Conservation (phyloP, 2,797 vertebrate genomes). For the Chiroxiphia lanceolata region DNA sequence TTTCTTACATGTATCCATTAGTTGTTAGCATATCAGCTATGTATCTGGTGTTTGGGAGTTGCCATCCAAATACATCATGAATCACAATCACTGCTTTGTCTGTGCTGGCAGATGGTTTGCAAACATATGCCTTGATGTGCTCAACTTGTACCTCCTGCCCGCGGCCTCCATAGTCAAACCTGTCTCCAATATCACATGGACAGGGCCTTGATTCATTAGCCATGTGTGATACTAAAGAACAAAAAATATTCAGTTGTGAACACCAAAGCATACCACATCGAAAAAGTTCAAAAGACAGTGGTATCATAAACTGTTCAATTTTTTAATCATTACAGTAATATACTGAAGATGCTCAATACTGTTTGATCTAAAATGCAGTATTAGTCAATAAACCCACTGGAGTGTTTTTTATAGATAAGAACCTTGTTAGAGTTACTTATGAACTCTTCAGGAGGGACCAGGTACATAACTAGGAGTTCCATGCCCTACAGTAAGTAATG, state of each 20-base stretch:
- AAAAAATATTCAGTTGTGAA: neutral
- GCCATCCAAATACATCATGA: constrained; percentile 94
- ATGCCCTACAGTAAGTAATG: neutral
- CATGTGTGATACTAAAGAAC: constrained; percentile 71
- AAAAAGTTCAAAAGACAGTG: neutral
- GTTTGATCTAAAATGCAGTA: neutral
- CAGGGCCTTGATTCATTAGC: constrained; percentile 88
- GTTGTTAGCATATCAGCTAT: constrained; percentile 88
- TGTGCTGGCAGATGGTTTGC: constrained; percentile 72
- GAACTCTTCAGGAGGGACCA: neutral
- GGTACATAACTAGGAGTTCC: neutral
- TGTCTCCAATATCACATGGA: constrained; percentile 88
- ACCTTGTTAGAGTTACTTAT: neutral
- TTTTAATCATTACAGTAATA: neutral
- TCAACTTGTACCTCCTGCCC: constrained; percentile 86
- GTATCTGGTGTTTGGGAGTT: constrained; percentile 90
- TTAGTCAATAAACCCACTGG: neutral
- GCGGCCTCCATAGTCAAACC: constrained; percentile 82
- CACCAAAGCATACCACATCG: neutral
- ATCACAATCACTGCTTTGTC: constrained; percentile 88
- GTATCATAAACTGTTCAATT: no score
- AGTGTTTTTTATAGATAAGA: neutral
- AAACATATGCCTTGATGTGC: constrained; percentile 85
- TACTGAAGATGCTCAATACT: neutral
- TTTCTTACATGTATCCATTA: constrained; percentile 87